Base-by-base conservation (phyloP, 2,888 invertebrate species). In the Thalpophila matura region DNA sequence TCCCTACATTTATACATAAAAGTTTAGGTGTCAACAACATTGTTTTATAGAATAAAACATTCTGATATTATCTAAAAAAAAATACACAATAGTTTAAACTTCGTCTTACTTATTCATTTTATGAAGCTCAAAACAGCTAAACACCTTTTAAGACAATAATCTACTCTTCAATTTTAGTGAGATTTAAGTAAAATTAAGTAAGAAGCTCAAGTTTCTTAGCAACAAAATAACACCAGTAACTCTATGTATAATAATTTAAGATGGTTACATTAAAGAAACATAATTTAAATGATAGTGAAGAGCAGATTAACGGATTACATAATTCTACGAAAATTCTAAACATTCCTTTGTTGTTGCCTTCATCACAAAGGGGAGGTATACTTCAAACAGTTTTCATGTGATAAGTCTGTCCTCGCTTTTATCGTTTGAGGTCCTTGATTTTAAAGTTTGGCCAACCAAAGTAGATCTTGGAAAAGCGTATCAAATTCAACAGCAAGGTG, bases 341-440 rank as follows among this genome's bases (percentile, higher is more conserved):
- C 7, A 26, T 1, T 18, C 37, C 38, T 60, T 61, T 55, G 45
- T 62, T 26, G 35, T 50, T 29, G 18, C 2, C 38, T 40, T 26
- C 18, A 14, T 31, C 51, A n/a, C n/a, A 40, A 33, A 24, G 5
- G 5, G 14, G 35, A n/a, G 22, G n/a, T 37, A 24, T 12, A 51
- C 27, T 60, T 69, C 70, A 54, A 67, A 61, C 62, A 16, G 43
- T 37, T 16, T 37, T 29, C 22, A 5, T 27, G 31, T 51, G 14
- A 54, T 29, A 46, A 53, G 53, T 35, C 18, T 42, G n/a, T 38
- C 31, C 16, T n/a, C 2, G 4, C 20, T 24, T 68, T 60, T 60
- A 53, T 14, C 9, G 3, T 33, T 51, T 7, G 12, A 38, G 12
- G 6, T 50, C 12, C 2, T 3, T 14, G 7, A 22, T 47, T 18